Percentiles rank a stretch among this genome's conserved stretches.
Conservation (phyloP, 2,797 vertebrate genomes). For the Galagoides demidoff region DNA sequence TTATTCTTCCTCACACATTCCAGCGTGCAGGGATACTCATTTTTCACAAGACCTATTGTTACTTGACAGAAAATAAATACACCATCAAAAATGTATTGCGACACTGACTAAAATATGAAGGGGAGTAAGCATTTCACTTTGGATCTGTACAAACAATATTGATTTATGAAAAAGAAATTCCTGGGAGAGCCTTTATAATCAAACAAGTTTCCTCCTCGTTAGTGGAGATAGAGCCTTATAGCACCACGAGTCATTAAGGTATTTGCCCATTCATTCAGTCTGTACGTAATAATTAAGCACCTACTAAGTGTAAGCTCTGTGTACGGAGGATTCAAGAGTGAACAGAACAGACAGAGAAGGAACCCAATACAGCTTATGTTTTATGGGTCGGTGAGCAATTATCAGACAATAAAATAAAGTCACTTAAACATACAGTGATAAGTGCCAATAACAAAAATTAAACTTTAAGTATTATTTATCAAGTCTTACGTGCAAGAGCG, state of each 20-base stretch:
- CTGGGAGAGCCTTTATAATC: neutral
- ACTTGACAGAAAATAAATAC: conserved; percentile 50
- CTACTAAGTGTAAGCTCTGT: neutral
- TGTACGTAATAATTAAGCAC: neutral
- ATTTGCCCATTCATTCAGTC: neutral
- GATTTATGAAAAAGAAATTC: conserved; percentile 40
- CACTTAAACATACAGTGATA: neutral
- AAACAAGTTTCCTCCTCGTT: neutral
- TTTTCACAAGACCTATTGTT: conserved; percentile 67
- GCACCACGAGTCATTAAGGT: neutral
- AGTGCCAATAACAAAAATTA: neutral
- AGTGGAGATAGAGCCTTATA: neutral
- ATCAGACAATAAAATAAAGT: neutral
- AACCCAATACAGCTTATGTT: fast-evolving
- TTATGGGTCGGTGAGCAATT: fast-evolving
- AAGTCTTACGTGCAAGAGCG: neutral
- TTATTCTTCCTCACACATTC: neutral
- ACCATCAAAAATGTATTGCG: conserved; percentile 13
- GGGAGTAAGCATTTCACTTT: neutral
- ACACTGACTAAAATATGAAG: neutral
- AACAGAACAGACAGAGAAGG: neutral
- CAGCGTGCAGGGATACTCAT: neutral
- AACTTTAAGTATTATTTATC: neutral
- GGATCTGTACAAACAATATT: neutral
- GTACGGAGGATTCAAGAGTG: fast-evolving